phyloP scores from a whole-genome alignment of 2,888 invertebrate genomes.

The Amorpha juglandis region DNA sequence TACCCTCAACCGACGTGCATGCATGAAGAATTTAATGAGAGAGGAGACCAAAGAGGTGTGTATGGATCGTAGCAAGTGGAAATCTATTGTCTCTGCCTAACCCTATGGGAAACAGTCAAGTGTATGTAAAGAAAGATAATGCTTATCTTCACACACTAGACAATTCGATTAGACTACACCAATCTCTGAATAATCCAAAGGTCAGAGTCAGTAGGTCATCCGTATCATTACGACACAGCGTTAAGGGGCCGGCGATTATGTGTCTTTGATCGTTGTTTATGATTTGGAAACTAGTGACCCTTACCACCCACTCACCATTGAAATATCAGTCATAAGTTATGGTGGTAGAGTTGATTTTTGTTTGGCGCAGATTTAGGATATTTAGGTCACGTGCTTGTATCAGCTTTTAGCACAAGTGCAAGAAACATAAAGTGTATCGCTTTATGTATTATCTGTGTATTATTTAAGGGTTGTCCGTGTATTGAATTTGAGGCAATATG shows the following conservation, averaged over 20 bases:
- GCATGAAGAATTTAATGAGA: no score
- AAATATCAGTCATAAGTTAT: neutral
- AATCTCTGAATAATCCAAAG: constrained; percentile 29
- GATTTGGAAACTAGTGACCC: constrained; percentile 46
- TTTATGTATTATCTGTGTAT: constrained; percentile 17
- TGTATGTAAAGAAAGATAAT: no score
- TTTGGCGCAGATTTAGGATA: neutral
- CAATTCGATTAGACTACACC: constrained; percentile 2
- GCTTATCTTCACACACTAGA: neutral
- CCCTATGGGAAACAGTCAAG: no score
- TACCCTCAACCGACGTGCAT: no score
- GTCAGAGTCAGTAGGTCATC: constrained; percentile 37
- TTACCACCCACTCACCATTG: constrained; percentile 13
- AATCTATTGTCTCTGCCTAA: no score
- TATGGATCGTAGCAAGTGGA: no score
- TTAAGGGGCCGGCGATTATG: constrained; percentile 46
- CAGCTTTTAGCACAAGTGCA: constrained; percentile 26
- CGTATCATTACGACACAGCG: constrained; percentile 35
- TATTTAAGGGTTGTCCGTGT: constrained; percentile 17
- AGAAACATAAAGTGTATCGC: constrained; percentile 23
- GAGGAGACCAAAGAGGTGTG: no score
- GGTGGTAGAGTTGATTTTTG: neutral
- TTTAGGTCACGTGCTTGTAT: constrained; percentile 29
- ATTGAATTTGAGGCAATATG: neutral
- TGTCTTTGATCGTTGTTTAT: constrained; percentile 55